Percentiles rank a stretch among this genome's conserved stretches.
Evolutionary conservation across 2,797 vertebrate genomes (phyloP).

Genomic region (Nannoperca obscura): DNA sequence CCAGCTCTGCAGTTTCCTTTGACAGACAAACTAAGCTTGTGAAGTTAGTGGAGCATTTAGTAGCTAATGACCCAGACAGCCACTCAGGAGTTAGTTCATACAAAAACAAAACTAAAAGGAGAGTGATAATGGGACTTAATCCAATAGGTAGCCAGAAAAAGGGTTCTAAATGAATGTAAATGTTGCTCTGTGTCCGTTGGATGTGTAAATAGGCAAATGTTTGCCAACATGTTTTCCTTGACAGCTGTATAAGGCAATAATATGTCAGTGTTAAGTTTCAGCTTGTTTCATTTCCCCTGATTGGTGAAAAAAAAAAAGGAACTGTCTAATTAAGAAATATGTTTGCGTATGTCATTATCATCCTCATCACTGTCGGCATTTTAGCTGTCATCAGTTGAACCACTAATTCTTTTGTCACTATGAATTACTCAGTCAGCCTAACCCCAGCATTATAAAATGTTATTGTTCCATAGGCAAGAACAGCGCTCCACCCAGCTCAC

Average conservation of each 20-base stretch:
- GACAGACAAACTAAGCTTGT: background rate
- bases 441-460: conserved; percentile 37
- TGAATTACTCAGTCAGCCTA: conserved; percentile 33
- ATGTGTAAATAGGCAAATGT: background rate
- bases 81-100: background rate
- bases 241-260: conserved; percentile 1
- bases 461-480: conserved; percentile 54
- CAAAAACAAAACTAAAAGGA: background rate
- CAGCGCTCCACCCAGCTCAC: conserved; percentile 12
- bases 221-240: background rate
- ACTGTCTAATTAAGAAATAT: conserved; percentile 21
- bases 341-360: conserved; percentile 23
- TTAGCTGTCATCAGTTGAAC: conserved; percentile 46
- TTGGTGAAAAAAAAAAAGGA: background rate
- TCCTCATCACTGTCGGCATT: conserved; percentile 38
- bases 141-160: background rate
- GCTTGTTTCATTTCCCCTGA: background rate
- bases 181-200: background rate
- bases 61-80: background rate
- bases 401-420: conserved; percentile 31
- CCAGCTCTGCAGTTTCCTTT: too few species aligned
- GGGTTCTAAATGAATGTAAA: background rate
- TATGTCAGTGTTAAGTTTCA: conserved; percentile 4
- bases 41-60: background rate
- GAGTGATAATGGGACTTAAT: background rate